These are phyloP conservation scores for Oceanites oceanicus DNA, from an alignment of 2,113 vertebrate species.

Conservation along the genomic window DNA sequence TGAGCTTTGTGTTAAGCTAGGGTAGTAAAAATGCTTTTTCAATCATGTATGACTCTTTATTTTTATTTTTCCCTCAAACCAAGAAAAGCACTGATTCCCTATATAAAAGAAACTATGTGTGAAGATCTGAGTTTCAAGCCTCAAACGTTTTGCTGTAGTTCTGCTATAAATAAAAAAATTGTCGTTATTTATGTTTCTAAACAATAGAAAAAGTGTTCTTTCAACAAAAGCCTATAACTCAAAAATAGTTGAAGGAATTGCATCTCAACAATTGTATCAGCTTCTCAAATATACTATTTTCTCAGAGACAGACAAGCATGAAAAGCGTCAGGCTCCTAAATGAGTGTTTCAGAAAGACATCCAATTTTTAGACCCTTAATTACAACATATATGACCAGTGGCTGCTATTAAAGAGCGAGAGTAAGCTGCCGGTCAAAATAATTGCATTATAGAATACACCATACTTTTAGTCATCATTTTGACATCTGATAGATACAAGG, in stretches of 20 bases:
- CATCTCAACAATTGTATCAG: background rate
- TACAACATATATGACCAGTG: background rate
- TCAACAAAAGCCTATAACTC: background rate
- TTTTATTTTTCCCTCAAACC: background rate
- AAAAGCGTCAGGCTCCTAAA: background rate
- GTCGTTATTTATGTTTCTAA: background rate
- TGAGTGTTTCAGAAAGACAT: background rate
- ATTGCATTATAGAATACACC: background rate
- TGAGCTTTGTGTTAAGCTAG: background rate
- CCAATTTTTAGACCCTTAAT: background rate
- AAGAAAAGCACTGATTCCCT: background rate
- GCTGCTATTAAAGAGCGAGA: background rate
- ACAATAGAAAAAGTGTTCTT: background rate
- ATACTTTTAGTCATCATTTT: slow-evolving; percentile 15
- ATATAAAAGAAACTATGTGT: background rate
- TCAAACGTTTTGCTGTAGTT: background rate
- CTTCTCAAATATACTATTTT: background rate
- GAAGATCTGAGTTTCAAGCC: slow-evolving; percentile 8
- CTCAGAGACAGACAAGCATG: background rate
- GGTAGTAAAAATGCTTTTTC: slow-evolving; percentile 11
- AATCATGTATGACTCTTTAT: background rate
- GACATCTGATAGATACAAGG: slow-evolving; percentile 2
- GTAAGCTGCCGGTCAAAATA: background rate
- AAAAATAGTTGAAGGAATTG: background rate
- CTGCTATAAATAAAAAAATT: background rate